Evolutionary conservation across 2,797 vertebrate genomes (phyloP), one percentile per base, ranked within the genome.

Genomic region (Somateria mollissima): DNA sequence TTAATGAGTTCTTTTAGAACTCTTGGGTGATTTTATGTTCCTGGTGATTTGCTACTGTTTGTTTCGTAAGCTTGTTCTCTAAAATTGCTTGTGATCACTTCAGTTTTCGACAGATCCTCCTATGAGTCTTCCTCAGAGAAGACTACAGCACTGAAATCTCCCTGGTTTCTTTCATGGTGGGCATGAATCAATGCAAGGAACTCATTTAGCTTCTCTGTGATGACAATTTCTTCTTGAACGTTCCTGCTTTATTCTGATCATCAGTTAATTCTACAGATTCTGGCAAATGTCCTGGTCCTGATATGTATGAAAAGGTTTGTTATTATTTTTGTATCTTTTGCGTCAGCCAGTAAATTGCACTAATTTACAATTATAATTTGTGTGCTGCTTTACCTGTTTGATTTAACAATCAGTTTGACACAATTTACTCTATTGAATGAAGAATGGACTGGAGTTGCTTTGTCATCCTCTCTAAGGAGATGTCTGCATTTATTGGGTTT

Each of bases 291-390:
- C 51, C 78, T 70, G 34, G 28, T 73, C 32, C 64, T 62, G 32
- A 30, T 89, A 25, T 0, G 0, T 79, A 82, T 58, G 56, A 79
- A 70, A 85, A 83, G 34, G 80, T 82, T 53, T 53, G 53, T 81
- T 87, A 15, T 8, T 89, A 37, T 66, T 95, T 94, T 79, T 94
- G 13, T 28, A 21, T 87, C 49, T 90, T n/a, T 81, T 92, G 62
- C 41, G 62, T 89, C 91, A 89, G 67, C 57, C 64, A 32, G 75
- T 53, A 87, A 79, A 51, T 60, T 58, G 71, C 28, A 16, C 22
- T 73, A 19, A 73, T 73, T 78, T 95, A 65, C 64, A 73, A 0
- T 76, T 79, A 19, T n/a, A 79, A 79, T 87, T 70, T 89, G 37
- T 47, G 56, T 28, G 15, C 17, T 94, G 67, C n/a, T 72, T 78